Conservation (phyloP, 2,888 invertebrate genomes). For the Epistrophe eligans region DNA sequence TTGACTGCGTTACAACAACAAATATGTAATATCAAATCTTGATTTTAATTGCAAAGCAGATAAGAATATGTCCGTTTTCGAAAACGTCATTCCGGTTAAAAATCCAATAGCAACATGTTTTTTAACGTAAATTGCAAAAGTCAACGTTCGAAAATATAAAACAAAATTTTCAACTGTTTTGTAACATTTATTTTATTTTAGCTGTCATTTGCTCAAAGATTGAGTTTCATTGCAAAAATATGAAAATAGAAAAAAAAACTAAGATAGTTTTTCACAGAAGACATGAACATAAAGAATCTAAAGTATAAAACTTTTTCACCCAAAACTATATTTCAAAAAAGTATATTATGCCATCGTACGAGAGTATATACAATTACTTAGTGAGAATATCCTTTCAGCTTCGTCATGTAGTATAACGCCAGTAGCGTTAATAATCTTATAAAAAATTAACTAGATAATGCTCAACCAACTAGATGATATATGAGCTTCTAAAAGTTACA, state of each 20-base stretch:
- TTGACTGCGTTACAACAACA: no score
- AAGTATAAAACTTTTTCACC: conserved; percentile 2
- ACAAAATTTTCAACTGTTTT: no score
- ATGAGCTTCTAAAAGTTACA: conserved; percentile 53
- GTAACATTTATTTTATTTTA: no score
- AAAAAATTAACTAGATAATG: conserved; percentile 39
- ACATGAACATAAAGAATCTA: neutral
- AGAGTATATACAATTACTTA: neutral
- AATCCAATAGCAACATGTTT: no score
- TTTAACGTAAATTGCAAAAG: no score
- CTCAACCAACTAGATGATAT: conserved; percentile 43
- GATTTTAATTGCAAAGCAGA: no score
- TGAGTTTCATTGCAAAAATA: neutral
- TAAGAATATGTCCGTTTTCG: no score
- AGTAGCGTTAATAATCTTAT: conserved; percentile 27
- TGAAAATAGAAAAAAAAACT: neutral
- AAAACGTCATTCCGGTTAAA: no score
- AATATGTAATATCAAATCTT: no score
- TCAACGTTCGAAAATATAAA: no score
- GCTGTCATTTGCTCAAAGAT: no score
- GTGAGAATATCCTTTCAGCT: conserved; percentile 4
- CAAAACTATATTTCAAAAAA: neutral
- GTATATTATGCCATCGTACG: neutral
- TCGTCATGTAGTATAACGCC: neutral
- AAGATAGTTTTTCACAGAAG: neutral